Percentiles rank a stretch among this genome's conserved stretches.
Evolutionary conservation across 2,113 vertebrate genomes (phyloP).

Genomic region (Eira barbara): DNA sequence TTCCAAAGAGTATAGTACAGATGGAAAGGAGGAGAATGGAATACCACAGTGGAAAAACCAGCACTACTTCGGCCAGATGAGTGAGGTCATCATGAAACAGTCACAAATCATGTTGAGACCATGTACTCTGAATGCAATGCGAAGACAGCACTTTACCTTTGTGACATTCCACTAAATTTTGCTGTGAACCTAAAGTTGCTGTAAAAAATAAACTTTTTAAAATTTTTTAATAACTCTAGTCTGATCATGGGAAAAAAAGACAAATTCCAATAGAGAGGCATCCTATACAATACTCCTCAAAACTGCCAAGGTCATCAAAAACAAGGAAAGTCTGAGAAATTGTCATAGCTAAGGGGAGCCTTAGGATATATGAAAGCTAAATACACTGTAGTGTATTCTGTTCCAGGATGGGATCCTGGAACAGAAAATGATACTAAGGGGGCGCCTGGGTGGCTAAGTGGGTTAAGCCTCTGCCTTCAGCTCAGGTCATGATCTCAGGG

Average conservation of each 20-base stretch:
- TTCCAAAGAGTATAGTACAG: neutral
- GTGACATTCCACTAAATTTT: neutral
- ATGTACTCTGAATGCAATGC: fast-evolving
- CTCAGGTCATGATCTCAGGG: too few species aligned
- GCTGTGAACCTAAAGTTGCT: neutral
- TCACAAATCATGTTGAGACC: neutral
- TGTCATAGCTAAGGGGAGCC: neutral
- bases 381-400: neutral
- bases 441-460: too few species aligned
- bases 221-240: neutral
- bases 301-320: too few species aligned
- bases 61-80: too few species aligned
- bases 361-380: neutral
- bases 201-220: neutral
- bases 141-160: neutral
- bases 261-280: neutral
- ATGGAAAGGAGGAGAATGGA: neutral
- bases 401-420: neutral
- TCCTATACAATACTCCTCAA: neutral
- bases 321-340: neutral
- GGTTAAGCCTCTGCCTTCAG: too few species aligned
- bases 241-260: neutral
- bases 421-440: neutral
- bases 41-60: neutral
- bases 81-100: neutral